Base-by-base conservation (phyloP, 2,797 vertebrate species). In the Hephaestus fuliginosus region DNA sequence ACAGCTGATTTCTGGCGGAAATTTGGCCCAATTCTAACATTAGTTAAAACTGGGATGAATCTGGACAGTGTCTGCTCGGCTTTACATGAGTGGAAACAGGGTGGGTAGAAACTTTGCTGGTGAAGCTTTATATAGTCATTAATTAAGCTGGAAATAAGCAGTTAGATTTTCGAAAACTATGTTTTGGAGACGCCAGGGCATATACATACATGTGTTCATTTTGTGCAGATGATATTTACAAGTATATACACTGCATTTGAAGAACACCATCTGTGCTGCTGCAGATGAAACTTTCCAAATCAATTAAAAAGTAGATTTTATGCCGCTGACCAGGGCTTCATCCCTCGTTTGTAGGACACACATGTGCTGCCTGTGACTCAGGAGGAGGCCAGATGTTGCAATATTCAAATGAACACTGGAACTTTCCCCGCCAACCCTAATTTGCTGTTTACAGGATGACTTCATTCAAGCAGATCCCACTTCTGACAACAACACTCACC, bases 351-450 rank as follows among this genome's bases (percentile, higher is more conserved):
- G 30, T 7, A 61, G 62, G 52, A 73, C 68, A 52, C 65, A 83
- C 63, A 44, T 33, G 69, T 48, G 12, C 20, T 61, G 70, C 41
- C 58, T 81, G 77, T 57, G 53, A 81, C 56, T 49, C 62, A 68
- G 71, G 69, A 72, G 85, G 81, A 89, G 80, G 70, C 85, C 91
- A 94, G 86, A 91, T 93, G 91, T 92, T 83, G 78, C 70, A 52
- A 80, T 62, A 56, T 65, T 87, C 48, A 71, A 86, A 78, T 65
- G 76, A 87, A 82, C 65, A n/a, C 62, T 84, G 60, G 28, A 84
- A 53, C 58, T 33, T 67, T 51, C 62, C 48, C 80, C 67, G 77
- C 84, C 86, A 89, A 89, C 71, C 69, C 73, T 76, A 86, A 89
- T 84, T 82, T 86, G 81, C 52, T 75, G 86, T 90, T 91, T 91